These are phyloP conservation scores for Phaenicophaeus curvirostris DNA, from an alignment of 2,797 vertebrate species.

Conservation along the genomic window DNA sequence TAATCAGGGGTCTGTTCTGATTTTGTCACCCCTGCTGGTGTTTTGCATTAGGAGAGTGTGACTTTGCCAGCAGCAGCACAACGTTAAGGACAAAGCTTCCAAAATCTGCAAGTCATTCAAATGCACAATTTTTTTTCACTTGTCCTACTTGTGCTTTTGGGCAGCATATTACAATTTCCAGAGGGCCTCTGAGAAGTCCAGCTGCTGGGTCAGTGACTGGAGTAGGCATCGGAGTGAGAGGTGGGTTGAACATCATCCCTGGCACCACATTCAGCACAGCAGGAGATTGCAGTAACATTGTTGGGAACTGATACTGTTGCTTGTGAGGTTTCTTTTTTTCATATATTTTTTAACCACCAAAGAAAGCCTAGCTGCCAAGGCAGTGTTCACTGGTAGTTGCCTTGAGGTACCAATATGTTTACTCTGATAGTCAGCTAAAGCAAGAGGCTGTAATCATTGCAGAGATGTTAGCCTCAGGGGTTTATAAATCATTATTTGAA, in stretches of 20 bases:
- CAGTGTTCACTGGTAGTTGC: background rate
- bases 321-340: background rate
- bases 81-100: background rate
- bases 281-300: background rate
- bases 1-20: background rate
- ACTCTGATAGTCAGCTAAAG: background rate
- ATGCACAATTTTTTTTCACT: background rate
- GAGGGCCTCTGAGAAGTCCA: background rate
- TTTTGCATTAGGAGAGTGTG: background rate
- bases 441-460: background rate
- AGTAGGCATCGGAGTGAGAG: background rate
- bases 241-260: background rate
- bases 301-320: background rate
- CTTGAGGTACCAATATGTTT: background rate
- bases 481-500: background rate
- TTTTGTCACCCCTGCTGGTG: background rate
- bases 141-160: background rate
- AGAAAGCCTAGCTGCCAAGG: background rate
- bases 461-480: background rate
- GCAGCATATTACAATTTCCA: background rate
- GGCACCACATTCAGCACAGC: background rate
- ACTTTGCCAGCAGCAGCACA: constrained; percentile 18
- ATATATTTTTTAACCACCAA: background rate
- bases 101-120: background rate
- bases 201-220: background rate